Conservation (phyloP, 2,113 vertebrate species). For the Corythoichthys intestinalis region DNA sequence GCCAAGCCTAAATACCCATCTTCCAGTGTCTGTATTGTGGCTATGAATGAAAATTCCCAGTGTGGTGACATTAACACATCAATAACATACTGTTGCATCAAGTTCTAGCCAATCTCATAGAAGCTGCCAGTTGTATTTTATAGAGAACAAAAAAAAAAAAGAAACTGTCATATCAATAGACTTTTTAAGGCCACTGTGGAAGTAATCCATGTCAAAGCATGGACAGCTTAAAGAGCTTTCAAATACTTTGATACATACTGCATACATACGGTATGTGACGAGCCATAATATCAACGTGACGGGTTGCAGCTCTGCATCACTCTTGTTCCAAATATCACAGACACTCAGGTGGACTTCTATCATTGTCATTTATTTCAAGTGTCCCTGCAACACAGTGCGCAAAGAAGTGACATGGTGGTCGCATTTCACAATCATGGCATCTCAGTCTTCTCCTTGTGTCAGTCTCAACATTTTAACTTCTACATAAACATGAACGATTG, state of each 20-base stretch:
- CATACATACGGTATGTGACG: too few species aligned
- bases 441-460: too few species aligned
- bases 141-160: background rate
- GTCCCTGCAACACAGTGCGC: too few species aligned
- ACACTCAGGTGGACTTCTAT: too few species aligned
- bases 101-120: background rate
- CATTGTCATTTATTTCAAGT: too few species aligned
- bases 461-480: too few species aligned
- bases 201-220: background rate
- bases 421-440: too few species aligned
- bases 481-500: too few species aligned
- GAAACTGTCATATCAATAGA: background rate
- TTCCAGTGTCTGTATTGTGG: background rate
- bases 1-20: background rate
- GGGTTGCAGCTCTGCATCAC: too few species aligned
- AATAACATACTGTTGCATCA: background rate
- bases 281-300: too few species aligned
- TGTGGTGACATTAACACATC: background rate
- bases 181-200: background rate
- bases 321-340: too few species aligned
- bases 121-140: background rate
- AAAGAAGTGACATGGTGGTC: too few species aligned
- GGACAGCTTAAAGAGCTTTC: background rate
- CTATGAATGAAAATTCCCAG: background rate
- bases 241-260: background rate